Evolutionary conservation across 2,888 invertebrate species (phyloP).

Genomic region (Prenolepis imparis): DNA sequence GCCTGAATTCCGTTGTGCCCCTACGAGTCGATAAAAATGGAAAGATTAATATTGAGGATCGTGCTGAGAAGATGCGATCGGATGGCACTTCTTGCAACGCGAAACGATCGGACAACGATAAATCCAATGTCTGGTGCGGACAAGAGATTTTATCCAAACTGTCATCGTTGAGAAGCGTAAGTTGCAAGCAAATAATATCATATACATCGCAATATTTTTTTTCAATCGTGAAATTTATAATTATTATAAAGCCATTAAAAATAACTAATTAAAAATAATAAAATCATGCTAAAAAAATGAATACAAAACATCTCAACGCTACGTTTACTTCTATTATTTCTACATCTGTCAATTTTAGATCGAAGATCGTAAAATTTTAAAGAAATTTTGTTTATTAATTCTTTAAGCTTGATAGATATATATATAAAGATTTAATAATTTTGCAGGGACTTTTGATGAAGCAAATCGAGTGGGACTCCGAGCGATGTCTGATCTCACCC

Average conservation of each 20-base stretch:
- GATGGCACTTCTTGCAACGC: constrained; percentile 45
- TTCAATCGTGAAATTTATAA: neutral
- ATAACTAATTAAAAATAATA: neutral
- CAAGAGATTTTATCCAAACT: constrained; percentile 83
- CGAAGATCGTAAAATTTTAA: neutral
- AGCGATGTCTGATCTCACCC: constrained; percentile 81
- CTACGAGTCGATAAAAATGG: constrained; percentile 88
- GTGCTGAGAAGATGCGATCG: constrained; percentile 33
- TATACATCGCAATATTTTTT: neutral
- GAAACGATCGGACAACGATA: constrained; percentile 64
- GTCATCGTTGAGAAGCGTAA: constrained; percentile 82
- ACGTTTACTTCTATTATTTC: neutral
- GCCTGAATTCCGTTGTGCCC: constrained; percentile 85
- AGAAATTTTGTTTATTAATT: neutral
- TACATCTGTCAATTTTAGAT: neutral
- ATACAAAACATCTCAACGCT: neutral
- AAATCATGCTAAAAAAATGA: neutral
- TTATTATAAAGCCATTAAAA: neutral
- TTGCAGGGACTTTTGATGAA: constrained; percentile 87
- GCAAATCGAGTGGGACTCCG: constrained; percentile 87
- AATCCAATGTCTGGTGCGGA: constrained; percentile 80
- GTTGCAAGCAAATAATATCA: constrained; percentile 39
- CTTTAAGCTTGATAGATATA: neutral
- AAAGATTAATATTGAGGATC: constrained; percentile 85
- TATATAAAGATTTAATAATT: neutral